phyloP scores from a whole-genome alignment of 2,113 vertebrate species.

The Corvus hawaiiensis region DNA sequence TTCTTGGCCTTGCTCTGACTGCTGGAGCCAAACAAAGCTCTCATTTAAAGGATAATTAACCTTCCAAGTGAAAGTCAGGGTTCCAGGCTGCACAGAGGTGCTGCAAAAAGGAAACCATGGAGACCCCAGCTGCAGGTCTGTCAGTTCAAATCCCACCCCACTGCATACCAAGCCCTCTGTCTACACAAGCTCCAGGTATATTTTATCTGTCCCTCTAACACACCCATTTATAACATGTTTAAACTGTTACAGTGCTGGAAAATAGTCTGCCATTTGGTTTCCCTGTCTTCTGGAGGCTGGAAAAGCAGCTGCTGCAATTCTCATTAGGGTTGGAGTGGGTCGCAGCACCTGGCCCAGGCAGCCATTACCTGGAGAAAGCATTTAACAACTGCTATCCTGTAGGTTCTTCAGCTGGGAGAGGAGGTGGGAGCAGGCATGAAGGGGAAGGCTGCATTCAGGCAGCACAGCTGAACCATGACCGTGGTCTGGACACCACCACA shows the following conservation, averaged over 20 bases:
- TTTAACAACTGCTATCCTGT: fast-evolving
- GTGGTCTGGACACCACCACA: neutral
- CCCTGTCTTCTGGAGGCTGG: neutral
- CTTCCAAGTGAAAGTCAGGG: neutral
- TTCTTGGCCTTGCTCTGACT: neutral
- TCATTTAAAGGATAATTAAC: neutral
- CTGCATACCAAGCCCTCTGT: neutral
- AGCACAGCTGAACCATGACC: fast-evolving
- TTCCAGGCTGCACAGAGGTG: neutral
- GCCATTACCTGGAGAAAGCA: neutral
- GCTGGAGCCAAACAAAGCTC: neutral
- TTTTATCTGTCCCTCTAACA: neutral
- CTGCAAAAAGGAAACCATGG: neutral
- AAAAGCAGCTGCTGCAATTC: neutral
- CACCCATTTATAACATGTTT: neutral
- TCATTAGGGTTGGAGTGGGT: neutral
- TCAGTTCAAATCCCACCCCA: neutral
- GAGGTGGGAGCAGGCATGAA: neutral
- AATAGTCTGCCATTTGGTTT: fast-evolving
- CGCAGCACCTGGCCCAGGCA: neutral
- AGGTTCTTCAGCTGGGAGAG: neutral
- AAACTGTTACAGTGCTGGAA: neutral
- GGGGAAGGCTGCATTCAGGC: neutral
- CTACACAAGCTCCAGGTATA: neutral
- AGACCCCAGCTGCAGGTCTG: neutral